phyloP scores from a whole-genome alignment of 1,140 invertebrate species.

The Drosophila pseudoananassae region DNA sequence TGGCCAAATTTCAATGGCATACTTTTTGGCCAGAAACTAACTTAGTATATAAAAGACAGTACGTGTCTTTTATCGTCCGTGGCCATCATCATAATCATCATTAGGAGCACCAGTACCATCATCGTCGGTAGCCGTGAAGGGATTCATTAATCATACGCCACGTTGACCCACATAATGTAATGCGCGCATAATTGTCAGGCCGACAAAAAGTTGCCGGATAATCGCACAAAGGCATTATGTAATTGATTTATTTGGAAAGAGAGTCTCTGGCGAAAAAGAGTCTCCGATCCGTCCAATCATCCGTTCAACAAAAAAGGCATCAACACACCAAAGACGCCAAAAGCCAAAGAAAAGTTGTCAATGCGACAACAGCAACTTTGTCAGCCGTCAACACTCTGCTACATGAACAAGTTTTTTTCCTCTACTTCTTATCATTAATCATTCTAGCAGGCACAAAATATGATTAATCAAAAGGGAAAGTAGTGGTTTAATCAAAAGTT shows the following conservation, averaged over 20 bases:
- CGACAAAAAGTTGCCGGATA: conserved; percentile 67
- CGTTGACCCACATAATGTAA: conserved; percentile 69
- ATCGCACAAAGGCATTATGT: conserved; percentile 67
- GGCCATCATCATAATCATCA: conserved; percentile 41
- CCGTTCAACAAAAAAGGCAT: conserved; percentile 37
- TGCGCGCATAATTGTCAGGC: conserved; percentile 66
- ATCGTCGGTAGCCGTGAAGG: conserved; percentile 33
- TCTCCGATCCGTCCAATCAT: conserved; percentile 24
- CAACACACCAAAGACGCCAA: conserved; percentile 34
- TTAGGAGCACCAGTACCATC: conserved; percentile 11
- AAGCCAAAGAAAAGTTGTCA: conserved; percentile 43
- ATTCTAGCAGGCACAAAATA: conserved; percentile 8
- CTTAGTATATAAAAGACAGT: conserved; percentile 8
- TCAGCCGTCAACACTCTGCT: conserved; percentile 35
- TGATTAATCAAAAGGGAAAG: conserved; percentile 23
- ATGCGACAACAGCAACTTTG: conserved; percentile 35
- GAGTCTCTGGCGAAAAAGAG: conserved; percentile 25
- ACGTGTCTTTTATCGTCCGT: conserved; percentile 34
- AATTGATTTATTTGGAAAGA: conserved; percentile 64
- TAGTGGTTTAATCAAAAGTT: conserved; percentile 19
- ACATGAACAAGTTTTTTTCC: conserved; percentile 12
- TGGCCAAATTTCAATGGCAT: conserved; percentile 5
- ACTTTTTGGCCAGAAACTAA: conserved; percentile 25
- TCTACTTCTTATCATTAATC: conserved; percentile 40
- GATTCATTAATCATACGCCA: conserved; percentile 78